Evolutionary conservation across 1,140 invertebrate species (phyloP).

Genomic region (Xylocopa sonorina): DNA sequence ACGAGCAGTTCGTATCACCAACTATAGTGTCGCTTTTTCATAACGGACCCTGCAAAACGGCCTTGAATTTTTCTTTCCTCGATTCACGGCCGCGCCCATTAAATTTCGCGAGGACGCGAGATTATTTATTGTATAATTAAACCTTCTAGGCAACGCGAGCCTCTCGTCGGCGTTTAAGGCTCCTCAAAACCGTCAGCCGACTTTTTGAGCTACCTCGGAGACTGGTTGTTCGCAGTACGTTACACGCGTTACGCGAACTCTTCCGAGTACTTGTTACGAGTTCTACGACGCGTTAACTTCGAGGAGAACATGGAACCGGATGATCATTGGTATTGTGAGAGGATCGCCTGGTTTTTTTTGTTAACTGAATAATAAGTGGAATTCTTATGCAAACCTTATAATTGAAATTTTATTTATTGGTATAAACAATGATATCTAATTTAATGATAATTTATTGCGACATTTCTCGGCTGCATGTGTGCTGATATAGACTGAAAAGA

Average conservation of each 20-base stretch:
- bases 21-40: constrained; percentile 51
- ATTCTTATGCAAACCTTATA: no score
- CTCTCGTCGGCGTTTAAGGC: constrained; percentile 9
- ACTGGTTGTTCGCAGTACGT: constrained; percentile 27
- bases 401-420: no score
- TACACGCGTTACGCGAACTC: constrained; percentile 12
- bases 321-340: neutral
- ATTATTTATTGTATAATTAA: constrained; percentile 58
- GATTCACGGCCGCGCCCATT: constrained; percentile 42
- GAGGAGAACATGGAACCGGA: neutral
- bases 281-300: neutral
- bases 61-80: constrained; percentile 48
- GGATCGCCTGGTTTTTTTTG: neutral
- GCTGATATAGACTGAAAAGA: no score
- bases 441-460: no score
- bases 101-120: constrained; percentile 51
- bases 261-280: neutral
- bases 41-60: constrained; percentile 40
- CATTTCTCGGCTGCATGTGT: no score
- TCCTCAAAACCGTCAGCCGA: neutral
- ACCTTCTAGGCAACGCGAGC: constrained; percentile 33
- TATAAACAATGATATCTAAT: no score
- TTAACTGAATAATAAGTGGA: no score
- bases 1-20: constrained; percentile 38
- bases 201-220: neutral